These are phyloP conservation scores for Synaphobranchus kaupii DNA, from an alignment of 2,797 vertebrate species.

Conservation along the genomic window DNA sequence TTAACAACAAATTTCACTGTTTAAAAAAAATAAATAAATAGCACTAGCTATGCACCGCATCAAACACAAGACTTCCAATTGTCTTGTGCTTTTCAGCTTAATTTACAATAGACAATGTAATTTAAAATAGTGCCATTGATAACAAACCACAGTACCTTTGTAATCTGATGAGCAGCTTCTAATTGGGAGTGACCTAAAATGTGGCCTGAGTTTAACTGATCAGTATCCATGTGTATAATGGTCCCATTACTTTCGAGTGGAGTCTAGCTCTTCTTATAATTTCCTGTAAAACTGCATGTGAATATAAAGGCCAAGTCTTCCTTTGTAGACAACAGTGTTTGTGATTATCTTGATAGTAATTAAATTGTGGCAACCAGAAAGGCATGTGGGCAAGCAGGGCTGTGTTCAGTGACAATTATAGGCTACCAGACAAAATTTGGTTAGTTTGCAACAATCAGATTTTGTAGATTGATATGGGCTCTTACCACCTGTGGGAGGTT, in stretches of 20 bases:
- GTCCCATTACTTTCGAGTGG: neutral
- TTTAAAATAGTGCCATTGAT: neutral
- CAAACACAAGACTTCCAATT: neutral
- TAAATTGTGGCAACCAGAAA: neutral
- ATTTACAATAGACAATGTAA: neutral
- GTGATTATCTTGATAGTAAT: neutral
- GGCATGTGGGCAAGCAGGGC: neutral
- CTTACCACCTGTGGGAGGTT: neutral
- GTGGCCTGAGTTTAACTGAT: neutral
- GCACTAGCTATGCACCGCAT: neutral
- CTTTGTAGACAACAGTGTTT: neutral
- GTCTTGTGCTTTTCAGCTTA: neutral
- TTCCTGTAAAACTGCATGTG: neutral
- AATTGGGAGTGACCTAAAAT: neutral
- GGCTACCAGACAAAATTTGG: too few relatives aligned
- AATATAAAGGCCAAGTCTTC: neutral
- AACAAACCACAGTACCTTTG: neutral
- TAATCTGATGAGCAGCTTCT: neutral
- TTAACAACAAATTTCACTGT: neutral
- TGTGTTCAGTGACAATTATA: too few relatives aligned
- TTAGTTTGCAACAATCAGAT: too few relatives aligned
- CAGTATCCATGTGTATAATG: neutral
- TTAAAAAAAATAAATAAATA: neutral
- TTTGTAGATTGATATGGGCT: neutral
- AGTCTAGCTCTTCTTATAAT: neutral